Base-by-base conservation (phyloP, 1,140 invertebrate species). In the Tetraneura akinire region DNA sequence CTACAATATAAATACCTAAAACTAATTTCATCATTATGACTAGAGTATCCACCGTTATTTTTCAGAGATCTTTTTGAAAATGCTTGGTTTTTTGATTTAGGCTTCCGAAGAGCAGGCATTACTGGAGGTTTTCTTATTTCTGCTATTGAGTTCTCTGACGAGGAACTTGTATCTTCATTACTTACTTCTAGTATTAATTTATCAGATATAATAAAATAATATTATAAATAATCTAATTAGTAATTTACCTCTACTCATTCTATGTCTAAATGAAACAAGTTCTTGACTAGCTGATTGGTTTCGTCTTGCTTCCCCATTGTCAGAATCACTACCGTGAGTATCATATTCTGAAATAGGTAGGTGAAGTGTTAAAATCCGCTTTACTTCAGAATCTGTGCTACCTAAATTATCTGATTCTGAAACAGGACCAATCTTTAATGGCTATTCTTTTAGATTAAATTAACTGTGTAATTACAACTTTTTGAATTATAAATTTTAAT, bases 301-400 rank as follows among this genome's bases (percentile, higher is more conserved):
- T 42, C 81, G 82, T 21, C 83, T 82, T 83, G 86, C 82, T 83
- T 85, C 81, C 83, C 81, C 91, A 8, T 78, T 45, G 85, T 92
- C 91, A 64, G 91, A 92, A 85, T 92, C 91, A 83, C 90, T 90
- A 80, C 90, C 91, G 82, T 91, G 89, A 81, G 91, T 92, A 86
- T 93, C 92, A 88, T 93, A 93, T 87, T 93, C 92, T 90, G 92
- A 92, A 91, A 93, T 93, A 87, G 92, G 92, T 88, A 93, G 91
- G 90, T 93, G 92, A 86, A 93, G 90, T 84, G 91, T 92, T 90
- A 93, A 86, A 89, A 93, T 93, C 90, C 93, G 92, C 91, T 92
- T 93, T 87, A 93, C 92, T 88, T 93, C 92, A 85, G 92, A 93
- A 88, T 93, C 92, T 88, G 92, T 93, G 85, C 91, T 93, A 85